Evolutionary conservation across 2,888 invertebrate genomes (phyloP).

Genomic region (Eristalis pertinax): DNA sequence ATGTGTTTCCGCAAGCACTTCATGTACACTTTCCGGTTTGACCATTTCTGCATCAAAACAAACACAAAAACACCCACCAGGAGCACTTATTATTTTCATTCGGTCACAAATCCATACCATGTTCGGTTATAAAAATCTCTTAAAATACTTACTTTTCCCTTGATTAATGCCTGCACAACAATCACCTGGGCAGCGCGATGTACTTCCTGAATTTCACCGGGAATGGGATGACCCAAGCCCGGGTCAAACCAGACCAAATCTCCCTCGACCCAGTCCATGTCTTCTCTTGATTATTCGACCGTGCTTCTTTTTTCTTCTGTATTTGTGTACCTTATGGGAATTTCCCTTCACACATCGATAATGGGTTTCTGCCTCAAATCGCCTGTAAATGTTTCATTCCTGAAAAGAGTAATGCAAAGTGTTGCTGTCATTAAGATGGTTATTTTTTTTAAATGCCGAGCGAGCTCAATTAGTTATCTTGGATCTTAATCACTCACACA

Average conservation of each 20-base stretch:
- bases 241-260: conserved; percentile 98
- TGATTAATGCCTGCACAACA: conserved; percentile 93
- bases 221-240: conserved; percentile 93
- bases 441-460: neutral
- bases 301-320: neutral
- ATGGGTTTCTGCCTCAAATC: conserved; percentile 4
- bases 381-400: conserved; percentile 4
- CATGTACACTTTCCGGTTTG: conserved; percentile 41
- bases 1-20: neutral
- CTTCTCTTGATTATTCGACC: neutral
- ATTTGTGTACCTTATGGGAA: conserved; percentile 1
- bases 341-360: conserved; percentile 25
- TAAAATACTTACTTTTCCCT: conserved; percentile 87
- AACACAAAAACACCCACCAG: neutral
- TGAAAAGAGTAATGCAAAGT: neutral
- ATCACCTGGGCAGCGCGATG: conserved; percentile 94
- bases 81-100: neutral
- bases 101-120: conserved; percentile 9
- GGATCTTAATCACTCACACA: neutral
- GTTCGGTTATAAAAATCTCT: neutral
- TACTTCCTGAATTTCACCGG: conserved; percentile 94
- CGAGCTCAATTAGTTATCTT: neutral
- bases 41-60: conserved; percentile 27
- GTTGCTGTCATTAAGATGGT: neutral
- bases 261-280: conserved; percentile 88